These are phyloP conservation scores for Phycodurus eques DNA, from an alignment of 2,113 vertebrate species.

Conservation along the genomic window DNA sequence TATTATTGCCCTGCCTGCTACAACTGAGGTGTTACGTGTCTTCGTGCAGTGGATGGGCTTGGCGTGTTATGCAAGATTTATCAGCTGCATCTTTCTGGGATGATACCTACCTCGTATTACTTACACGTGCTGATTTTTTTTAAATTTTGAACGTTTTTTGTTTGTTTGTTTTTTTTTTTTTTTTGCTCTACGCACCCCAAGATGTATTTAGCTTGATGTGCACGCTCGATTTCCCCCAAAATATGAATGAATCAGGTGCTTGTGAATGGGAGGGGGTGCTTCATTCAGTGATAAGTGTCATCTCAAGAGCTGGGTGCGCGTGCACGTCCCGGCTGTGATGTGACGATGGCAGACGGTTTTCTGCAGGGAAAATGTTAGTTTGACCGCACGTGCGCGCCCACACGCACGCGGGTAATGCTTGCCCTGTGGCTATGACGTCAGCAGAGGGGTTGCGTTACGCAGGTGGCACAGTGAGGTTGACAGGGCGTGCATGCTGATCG, in stretches of 20 bases:
- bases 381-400: not conserved
- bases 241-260: conserved; percentile 70
- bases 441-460: conserved; percentile 33
- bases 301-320: not conserved
- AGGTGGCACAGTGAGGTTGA: conserved; percentile 16
- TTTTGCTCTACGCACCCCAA: not conserved
- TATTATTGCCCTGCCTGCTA: conserved; percentile 8
- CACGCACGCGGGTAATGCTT: conserved; percentile 16
- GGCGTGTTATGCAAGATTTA: conserved; percentile 63
- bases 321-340: not conserved
- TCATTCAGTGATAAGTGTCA: conserved; percentile 68
- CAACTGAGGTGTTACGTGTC: conserved; percentile 16
- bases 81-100: conserved; percentile 43
- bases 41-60: conserved; percentile 61
- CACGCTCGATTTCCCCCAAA: conserved; percentile 15
- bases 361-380: not conserved
- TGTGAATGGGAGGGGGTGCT: conserved; percentile 63
- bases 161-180: not conserved
- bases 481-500: not conserved
- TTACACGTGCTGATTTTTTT: not conserved
- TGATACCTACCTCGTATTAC: conserved; percentile 21
- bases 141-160: not conserved
- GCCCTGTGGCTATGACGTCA: conserved; percentile 50
- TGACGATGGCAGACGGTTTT: conserved; percentile 12
- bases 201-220: not conserved